Percentiles rank a stretch among this genome's conserved stretches.
Conservation (phyloP, 2,797 vertebrate genomes). For the Tarsius wallacei region DNA sequence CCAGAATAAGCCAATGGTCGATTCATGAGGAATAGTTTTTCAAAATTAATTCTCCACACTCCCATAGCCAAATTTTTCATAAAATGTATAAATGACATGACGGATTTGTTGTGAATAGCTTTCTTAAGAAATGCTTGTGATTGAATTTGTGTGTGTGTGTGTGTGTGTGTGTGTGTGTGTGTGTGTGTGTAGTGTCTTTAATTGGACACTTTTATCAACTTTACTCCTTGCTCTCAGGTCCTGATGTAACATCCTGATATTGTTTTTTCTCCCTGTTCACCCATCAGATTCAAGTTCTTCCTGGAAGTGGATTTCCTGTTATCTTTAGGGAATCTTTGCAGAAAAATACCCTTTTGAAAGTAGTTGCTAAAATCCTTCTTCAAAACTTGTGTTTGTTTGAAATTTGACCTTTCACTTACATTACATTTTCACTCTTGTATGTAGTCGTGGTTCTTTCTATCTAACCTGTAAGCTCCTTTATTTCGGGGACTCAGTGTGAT, state of each 20-base stretch:
- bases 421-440: neutral
- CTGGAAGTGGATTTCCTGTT: conserved; percentile 75
- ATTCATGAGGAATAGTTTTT: neutral
- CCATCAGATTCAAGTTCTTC: conserved; percentile 41
- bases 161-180: neutral
- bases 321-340: conserved; percentile 60
- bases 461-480: neutral
- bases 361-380: conserved; percentile 49
- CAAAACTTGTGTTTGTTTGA: neutral
- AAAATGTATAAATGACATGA: neutral
- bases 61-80: neutral
- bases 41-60: neutral
- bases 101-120: neutral
- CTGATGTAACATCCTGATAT: conserved; percentile 69
- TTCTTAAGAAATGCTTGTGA: neutral
- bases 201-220: neutral
- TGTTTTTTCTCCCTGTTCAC: conserved; percentile 56
- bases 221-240: neutral
- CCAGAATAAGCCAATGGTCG: neutral
- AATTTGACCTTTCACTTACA: neutral
- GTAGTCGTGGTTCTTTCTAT: neutral
- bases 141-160: neutral
- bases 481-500: too few relatives aligned
- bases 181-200: neutral
- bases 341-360: conserved; percentile 20